Evolutionary conservation across 1,140 invertebrate species (phyloP).

Genomic region (Camponotus floridanus): DNA sequence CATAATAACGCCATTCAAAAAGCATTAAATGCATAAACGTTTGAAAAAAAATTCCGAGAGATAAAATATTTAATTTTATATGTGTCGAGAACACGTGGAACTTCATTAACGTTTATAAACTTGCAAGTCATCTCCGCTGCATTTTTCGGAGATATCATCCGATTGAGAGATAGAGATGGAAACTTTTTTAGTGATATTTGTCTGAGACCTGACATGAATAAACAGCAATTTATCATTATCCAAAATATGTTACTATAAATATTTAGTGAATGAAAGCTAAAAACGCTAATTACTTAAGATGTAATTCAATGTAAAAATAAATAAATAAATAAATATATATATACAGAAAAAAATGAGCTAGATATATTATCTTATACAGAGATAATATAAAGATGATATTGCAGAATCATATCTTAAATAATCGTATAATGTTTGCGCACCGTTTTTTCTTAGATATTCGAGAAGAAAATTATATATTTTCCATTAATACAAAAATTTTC

Average conservation of each 20-base stretch:
- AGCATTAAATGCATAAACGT: background rate
- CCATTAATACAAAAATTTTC: too few relatives aligned
- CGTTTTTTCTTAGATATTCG: too few relatives aligned
- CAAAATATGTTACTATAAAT: background rate
- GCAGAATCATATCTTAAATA: background rate
- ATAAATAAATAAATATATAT: background rate
- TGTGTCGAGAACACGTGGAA: background rate
- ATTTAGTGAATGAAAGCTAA: background rate
- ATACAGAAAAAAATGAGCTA: background rate
- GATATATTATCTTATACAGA: background rate
- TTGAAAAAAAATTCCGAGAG: background rate
- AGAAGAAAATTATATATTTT: too few relatives aligned
- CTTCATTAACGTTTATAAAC: background rate
- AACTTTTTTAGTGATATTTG: background rate
- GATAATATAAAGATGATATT: constrained; percentile 21
- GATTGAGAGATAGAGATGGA: background rate
- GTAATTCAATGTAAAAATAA: constrained; percentile 19
- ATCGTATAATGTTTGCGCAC: too few relatives aligned
- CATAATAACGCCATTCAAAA: background rate
- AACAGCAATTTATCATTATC: background rate
- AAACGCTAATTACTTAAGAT: background rate
- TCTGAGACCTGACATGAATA: background rate
- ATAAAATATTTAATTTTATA: constrained; percentile 2
- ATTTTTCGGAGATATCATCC: background rate
- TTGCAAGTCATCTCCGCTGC: background rate